These are phyloP conservation scores for Plebejus melissa DNA, from an alignment of 2,888 invertebrate genomes.

Conservation along the genomic window DNA sequence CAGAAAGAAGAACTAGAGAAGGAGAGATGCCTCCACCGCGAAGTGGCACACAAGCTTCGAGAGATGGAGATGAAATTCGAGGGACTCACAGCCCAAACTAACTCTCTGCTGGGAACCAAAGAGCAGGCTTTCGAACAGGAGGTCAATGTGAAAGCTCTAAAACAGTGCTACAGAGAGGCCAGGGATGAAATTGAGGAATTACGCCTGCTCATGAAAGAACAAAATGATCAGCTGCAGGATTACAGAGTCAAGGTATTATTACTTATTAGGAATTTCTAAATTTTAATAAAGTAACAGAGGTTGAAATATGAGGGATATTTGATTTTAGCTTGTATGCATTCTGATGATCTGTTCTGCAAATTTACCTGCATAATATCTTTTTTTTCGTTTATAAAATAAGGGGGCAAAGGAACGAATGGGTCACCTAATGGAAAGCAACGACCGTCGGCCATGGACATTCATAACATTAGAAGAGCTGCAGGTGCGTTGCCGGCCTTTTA, in stretches of 20 bases:
- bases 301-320: too few species aligned
- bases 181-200: constrained; percentile 79
- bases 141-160: constrained; percentile 59
- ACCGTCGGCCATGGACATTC: too few species aligned
- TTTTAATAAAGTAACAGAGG: too few species aligned
- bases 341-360: too few species aligned
- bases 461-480: too few species aligned
- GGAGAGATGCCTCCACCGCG: constrained; percentile 78
- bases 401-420: too few species aligned
- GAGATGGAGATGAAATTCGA: constrained; percentile 62
- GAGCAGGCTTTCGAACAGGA: constrained; percentile 82
- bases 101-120: constrained; percentile 73
- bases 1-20: constrained; percentile 79
- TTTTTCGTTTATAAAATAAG: too few species aligned
- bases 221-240: constrained; percentile 82
- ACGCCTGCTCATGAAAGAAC: constrained; percentile 80
- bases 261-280: too few species aligned
- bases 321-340: too few species aligned
- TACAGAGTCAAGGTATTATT: constrained; percentile 81
- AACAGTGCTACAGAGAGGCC: constrained; percentile 81
- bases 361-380: too few species aligned
- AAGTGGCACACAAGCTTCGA: constrained; percentile 60
- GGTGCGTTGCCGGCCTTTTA: too few species aligned
- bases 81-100: constrained; percentile 58
- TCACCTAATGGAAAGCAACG: too few species aligned